A percentile compares a stretch with the other conserved stretches of the same genome.
These are phyloP conservation scores for Brachyopa scutellaris DNA, from an alignment of 2,888 invertebrate species.

Conservation along the genomic window DNA sequence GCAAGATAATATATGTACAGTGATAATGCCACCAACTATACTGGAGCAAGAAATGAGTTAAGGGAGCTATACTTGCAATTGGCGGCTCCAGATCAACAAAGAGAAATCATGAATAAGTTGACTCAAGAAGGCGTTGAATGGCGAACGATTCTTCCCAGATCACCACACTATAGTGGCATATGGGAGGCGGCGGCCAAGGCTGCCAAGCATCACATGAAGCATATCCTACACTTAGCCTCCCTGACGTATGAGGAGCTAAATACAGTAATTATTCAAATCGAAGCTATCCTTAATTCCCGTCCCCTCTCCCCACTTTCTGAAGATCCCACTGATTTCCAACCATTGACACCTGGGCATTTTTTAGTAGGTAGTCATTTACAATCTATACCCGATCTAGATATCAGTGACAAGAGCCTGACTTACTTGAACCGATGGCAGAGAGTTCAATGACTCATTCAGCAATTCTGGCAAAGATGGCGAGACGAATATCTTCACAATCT, in stretches of 20 bases:
- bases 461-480: slow-evolving; percentile 17
- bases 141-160: too few relatives aligned
- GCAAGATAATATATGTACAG: too few relatives aligned
- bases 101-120: too few relatives aligned
- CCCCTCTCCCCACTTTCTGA: slow-evolving; percentile 15
- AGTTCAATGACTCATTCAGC: slow-evolving; percentile 19
- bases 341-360: slow-evolving; percentile 37
- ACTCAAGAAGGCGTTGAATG: too few relatives aligned
- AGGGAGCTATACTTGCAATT: too few relatives aligned
- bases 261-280: slow-evolving; percentile 2
- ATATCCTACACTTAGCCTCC: background rate
- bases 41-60: background rate
- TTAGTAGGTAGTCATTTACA: slow-evolving; percentile 17
- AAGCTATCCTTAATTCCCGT: slow-evolving; percentile 18
- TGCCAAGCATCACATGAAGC: too few relatives aligned
- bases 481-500: slow-evolving; percentile 16
- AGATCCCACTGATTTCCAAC: slow-evolving; percentile 23
- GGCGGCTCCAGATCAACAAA: too few relatives aligned
- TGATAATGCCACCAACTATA: background rate
- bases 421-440: slow-evolving; percentile 21
- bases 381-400: slow-evolving; percentile 1
- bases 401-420: background rate
- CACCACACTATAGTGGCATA: too few relatives aligned
- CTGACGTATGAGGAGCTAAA: slow-evolving; percentile 11
- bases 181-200: too few relatives aligned